Evolutionary conservation across 2,888 invertebrate genomes (phyloP), one percentile per base, ranked within the genome.

Genomic region (Sinhomidia bicolor): DNA sequence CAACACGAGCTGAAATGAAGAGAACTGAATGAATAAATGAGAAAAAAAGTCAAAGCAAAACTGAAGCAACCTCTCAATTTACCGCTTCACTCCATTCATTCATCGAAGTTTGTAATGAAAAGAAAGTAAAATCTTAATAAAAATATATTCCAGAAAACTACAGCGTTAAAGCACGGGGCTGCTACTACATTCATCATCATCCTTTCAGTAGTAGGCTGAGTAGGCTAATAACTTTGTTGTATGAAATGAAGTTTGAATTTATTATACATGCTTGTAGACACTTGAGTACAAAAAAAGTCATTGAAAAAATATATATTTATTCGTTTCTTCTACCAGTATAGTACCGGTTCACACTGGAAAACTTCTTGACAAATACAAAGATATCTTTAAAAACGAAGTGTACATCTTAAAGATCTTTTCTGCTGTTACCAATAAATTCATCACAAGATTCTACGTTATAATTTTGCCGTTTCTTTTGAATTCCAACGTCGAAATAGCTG

Each of bases 41-140:
- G 41, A 26, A 29, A 20, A 74, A 74, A 74, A 74, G 44, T 44
- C 74, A 44, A 47, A 68, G 68, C 68, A 36, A 7, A 68, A 68
- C 36, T n/a, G 36, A 68, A 68, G 7, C 7, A 32, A 36, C 68
- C 36, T 68, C 68, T 68, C 36, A 68, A 68, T 68, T 62, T 57
- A 57, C 60, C 20, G 7, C 12, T 20, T 54, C 23, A 23, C 29
- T 29, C 23, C 62, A 62, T 62, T 54, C 32, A 68, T 68, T 68
- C 68, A 68, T 68, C 5, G 7, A n/a, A 20, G 2, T 68, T 57
- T 17, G 17, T 36, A n/a, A 17, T 68, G 6, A 36, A 36, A 68
- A 62, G 62, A 36, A 68, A 62, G 14, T 2, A 23, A 57, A 57
- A 57, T 29, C 62, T 62, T 29, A 62, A 62, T n/a, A n/a, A n/a